Base-by-base conservation (phyloP, 2,888 invertebrate species). In the Andricus curvator region DNA sequence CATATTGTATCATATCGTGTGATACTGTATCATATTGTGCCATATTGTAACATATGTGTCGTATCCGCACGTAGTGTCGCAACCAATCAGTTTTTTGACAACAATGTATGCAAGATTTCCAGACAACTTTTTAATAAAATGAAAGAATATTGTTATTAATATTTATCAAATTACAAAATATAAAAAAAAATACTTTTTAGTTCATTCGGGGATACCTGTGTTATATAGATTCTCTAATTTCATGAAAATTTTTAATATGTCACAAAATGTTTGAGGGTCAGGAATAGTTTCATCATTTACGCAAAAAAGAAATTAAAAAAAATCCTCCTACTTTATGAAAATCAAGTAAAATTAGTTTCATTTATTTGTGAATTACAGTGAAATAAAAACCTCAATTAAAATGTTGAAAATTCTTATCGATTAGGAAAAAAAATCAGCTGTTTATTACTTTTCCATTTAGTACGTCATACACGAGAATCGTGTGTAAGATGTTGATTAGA, bases 401-500 rank as follows among this genome's bases (percentile, higher is more conserved):
- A 56, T n/a, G 2, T n/a, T 9, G 9, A 4, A 62, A 62, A 25
- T 25, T 9, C 9, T 25, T 25, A 25, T 25, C 25, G 25, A 62
- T 25, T n/a, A 20, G 20, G n/a, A n/a, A 4, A n/a, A 70, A 68
- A 44, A 68, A 33, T 8, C 2, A 56, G n/a, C 9, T 20, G n/a
- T 51, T 74, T 56, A 74, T 74, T 51, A 56, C 70, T 74, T 74
- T 56, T 74, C 29, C 70, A 56, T 56, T n/a, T 17, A 33, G n/a
- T 74, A 20, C 70, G 56, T 74, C 70, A 74, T 74, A 83, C 83
- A 84, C 82, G 81, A 82, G 81, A 82, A 81, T 84, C 87, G 89
- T 91, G 91, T 91, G 91, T 89, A 91, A 91, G 91, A 90, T 91
- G 87, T 87, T 89, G 88, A 84, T 83, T 83, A 84, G 82, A 85